Percentiles rank a stretch among this genome's conserved stretches.
Evolutionary conservation across 2,113 vertebrate genomes (phyloP).

Genomic region (Formicarius rufipectus): DNA sequence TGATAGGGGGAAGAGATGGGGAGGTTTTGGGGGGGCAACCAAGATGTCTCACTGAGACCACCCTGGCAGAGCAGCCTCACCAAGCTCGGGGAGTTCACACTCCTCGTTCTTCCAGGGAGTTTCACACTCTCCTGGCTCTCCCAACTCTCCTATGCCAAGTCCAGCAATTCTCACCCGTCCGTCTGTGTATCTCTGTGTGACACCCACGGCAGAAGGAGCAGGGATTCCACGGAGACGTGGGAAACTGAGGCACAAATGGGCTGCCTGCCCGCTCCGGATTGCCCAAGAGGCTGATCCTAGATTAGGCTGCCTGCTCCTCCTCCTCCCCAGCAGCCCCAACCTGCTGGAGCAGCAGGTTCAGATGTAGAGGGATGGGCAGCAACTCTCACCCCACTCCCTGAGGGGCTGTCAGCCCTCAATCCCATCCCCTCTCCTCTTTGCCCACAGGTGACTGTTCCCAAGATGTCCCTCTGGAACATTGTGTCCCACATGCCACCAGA

Average conservation of each 20-base stretch:
- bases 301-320: neutral
- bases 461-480: slow-evolving; percentile 76
- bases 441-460: neutral
- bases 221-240: neutral
- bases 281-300: slow-evolving; percentile 1
- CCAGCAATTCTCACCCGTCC: fast-evolving
- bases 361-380: fast-evolving
- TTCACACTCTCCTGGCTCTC: fast-evolving
- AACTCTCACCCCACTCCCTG: fast-evolving
- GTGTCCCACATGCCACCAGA: slow-evolving; percentile 71
- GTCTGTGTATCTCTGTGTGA: fast-evolving
- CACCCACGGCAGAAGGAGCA: fast-evolving
- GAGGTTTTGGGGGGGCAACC: neutral
- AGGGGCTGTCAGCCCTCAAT: fast-evolving
- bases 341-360: neutral
- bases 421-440: neutral
- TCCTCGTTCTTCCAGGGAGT: fast-evolving
- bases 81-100: neutral
- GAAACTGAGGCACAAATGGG: neutral
- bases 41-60: neutral
- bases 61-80: neutral
- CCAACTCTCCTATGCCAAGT: neutral
- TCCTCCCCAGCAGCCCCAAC: neutral
- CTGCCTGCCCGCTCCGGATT: neutral
- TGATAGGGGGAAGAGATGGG: fast-evolving